Conservation (phyloP, 2,888 invertebrate genomes). For the Cataglyphis livida region DNA sequence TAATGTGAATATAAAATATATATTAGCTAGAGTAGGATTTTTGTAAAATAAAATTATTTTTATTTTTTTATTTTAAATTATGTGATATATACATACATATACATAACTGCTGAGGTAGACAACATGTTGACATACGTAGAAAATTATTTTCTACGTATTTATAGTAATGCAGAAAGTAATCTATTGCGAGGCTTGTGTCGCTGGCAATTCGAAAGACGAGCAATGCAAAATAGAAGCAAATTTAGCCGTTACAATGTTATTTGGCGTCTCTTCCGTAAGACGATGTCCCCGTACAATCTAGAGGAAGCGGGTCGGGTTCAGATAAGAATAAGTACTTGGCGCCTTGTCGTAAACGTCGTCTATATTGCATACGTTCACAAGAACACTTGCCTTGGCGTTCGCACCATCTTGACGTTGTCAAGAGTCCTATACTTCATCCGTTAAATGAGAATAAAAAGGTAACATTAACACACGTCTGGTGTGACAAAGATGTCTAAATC, state of each 20-base stretch:
- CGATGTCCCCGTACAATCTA: constrained; percentile 41
- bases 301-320: constrained; percentile 52
- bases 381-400: constrained; percentile 45
- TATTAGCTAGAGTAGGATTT: background rate
- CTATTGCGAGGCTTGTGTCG: background rate
- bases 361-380: constrained; percentile 33
- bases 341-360: constrained; percentile 53
- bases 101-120: background rate
- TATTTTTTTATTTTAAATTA: background rate
- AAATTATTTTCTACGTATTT: constrained; percentile 27
- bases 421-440: constrained; percentile 20
- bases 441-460: constrained; percentile 41
- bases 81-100: background rate
- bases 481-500: constrained; percentile 44
- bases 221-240: constrained; percentile 40
- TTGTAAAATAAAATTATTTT: background rate
- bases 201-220: constrained; percentile 38
- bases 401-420: constrained; percentile 46
- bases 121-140: background rate
- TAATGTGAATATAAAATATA: background rate
- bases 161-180: constrained; percentile 8
- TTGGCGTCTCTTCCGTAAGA: constrained; percentile 49
- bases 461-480: constrained; percentile 26
- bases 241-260: constrained; percentile 45
- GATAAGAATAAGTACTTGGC: constrained; percentile 57